Conservation (phyloP, 1,140 invertebrate genomes). For the Acromyrmex charruanus region DNA sequence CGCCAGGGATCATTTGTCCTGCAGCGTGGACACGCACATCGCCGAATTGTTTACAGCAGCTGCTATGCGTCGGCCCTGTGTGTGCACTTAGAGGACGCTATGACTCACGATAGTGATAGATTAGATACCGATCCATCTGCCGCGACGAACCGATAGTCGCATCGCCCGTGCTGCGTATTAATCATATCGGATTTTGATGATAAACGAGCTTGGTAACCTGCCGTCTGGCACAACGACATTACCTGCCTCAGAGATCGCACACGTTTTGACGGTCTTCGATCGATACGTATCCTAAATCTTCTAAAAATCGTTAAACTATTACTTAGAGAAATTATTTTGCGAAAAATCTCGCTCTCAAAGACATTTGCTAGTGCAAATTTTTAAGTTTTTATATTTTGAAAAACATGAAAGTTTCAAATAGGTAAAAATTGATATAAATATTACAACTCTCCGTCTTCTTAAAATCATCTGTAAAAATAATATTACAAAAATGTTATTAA, state of each 20-base stretch:
- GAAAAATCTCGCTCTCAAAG: neutral
- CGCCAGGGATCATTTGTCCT: conserved; percentile 29
- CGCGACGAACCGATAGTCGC: conserved; percentile 67
- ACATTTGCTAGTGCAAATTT: neutral
- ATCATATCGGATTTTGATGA: conserved; percentile 70
- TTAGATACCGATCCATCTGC: conserved; percentile 76
- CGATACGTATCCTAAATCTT: conserved; percentile 8
- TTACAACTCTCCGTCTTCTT: no score
- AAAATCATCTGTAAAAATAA: neutral
- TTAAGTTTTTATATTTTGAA: neutral
- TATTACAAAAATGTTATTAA: neutral
- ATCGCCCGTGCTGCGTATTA: conserved; percentile 65
- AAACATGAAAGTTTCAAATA: neutral
- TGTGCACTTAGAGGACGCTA: conserved; percentile 57
- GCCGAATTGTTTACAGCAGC: conserved; percentile 57
- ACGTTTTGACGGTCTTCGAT: conserved; percentile 27
- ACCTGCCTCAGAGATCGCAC: conserved; percentile 52
- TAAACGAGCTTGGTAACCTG: conserved; percentile 64
- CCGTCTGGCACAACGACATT: conserved; percentile 60
- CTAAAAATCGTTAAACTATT: neutral
- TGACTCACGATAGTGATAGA: conserved; percentile 73
- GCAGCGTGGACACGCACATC: neutral
- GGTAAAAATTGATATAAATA: neutral
- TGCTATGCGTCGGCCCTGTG: conserved; percentile 40
- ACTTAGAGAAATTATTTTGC: no score